Evolutionary conservation across 1,140 invertebrate genomes (phyloP).

Genomic region (Physella acuta): DNA sequence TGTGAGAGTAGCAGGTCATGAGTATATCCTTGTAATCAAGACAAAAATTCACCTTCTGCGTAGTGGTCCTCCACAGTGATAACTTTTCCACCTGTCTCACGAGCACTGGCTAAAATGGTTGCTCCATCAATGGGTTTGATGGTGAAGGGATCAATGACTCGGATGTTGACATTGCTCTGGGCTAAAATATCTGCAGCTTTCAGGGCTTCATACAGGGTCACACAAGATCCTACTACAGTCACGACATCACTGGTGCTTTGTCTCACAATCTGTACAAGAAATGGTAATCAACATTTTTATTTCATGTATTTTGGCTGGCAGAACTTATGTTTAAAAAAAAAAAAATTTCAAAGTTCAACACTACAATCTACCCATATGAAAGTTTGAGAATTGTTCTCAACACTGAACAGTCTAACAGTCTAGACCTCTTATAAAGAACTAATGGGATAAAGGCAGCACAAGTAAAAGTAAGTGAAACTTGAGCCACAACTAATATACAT

Average conservation of each 20-base stretch:
- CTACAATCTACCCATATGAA: no score
- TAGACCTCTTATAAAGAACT: no score
- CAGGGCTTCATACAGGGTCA: slow-evolving; percentile 89
- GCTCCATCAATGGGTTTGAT: slow-evolving; percentile 90
- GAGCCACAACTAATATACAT: no score
- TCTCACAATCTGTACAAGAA: slow-evolving; percentile 72
- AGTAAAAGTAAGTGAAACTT: no score
- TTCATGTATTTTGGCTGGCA: neutral
- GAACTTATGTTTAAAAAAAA: neutral
- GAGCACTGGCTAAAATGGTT: slow-evolving; percentile 77
- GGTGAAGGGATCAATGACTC: slow-evolving; percentile 92
- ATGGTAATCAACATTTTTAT: no score
- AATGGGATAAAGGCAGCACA: no score
- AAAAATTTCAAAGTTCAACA: no score
- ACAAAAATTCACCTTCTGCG: slow-evolving; percentile 72
- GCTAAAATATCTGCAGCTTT: slow-evolving; percentile 79
- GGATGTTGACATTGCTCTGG: slow-evolving; percentile 67
- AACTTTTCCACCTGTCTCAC: slow-evolving; percentile 77
- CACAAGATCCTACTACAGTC: slow-evolving; percentile 86
- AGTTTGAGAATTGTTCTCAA: no score
- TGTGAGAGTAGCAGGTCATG: no score
- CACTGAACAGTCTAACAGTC: no score
- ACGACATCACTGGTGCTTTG: slow-evolving; percentile 74
- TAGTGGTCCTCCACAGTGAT: slow-evolving; percentile 98
- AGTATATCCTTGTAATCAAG: no score